phyloP scores from a whole-genome alignment of 1,140 invertebrate genomes.

The Heliothis virescens region DNA sequence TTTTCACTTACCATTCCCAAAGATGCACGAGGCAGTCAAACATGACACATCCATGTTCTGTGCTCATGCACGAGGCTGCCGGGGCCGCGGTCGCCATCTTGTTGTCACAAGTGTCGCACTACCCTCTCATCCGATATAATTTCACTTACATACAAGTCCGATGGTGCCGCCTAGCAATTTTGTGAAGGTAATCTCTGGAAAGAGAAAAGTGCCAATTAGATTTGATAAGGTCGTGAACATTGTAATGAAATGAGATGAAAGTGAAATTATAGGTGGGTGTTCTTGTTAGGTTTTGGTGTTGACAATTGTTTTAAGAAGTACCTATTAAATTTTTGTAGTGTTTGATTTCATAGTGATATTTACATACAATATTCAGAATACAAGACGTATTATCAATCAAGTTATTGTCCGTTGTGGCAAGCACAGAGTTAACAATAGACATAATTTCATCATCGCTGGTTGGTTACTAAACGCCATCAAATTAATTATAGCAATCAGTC shows the following conservation, averaged over 20 bases:
- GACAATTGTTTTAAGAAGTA: neutral
- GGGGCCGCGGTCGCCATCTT: slow-evolving; percentile 74
- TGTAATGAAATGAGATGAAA: slow-evolving; percentile 63
- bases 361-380: too few species aligned
- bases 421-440: too few species aligned
- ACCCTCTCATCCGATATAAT: slow-evolving; percentile 52
- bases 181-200: slow-evolving; percentile 65
- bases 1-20: slow-evolving; percentile 83
- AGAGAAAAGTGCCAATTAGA: slow-evolving; percentile 73
- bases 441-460: too few species aligned
- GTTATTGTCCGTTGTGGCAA: too few species aligned
- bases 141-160: slow-evolving; percentile 57
- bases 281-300: slow-evolving; percentile 1
- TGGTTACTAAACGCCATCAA: too few species aligned
- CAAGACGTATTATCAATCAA: too few species aligned
- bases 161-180: slow-evolving; percentile 53
- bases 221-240: slow-evolving; percentile 53
- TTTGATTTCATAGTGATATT: too few species aligned
- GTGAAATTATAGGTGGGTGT: slow-evolving; percentile 59
- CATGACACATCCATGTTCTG: slow-evolving; percentile 82
- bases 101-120: slow-evolving; percentile 22
- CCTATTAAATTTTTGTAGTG: neutral
- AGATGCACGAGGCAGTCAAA: slow-evolving; percentile 82
- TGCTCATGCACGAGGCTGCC: slow-evolving; percentile 76
- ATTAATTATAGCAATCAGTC: too few species aligned